Evolutionary conservation across 2,797 vertebrate species (phyloP).

Genomic region (Danio choprae): DNA sequence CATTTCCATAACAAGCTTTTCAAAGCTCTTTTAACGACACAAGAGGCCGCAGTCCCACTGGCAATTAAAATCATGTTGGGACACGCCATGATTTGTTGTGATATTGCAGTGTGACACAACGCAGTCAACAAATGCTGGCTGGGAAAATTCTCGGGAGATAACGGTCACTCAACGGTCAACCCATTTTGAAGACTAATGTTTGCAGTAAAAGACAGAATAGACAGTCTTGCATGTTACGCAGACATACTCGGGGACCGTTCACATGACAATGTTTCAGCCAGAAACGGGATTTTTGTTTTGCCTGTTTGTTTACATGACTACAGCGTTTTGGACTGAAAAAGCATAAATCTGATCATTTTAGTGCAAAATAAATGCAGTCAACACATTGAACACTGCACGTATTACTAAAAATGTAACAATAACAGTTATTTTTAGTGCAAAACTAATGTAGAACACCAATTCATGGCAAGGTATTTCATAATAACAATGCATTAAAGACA

Average conservation of each 20-base stretch:
- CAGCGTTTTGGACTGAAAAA: no score
- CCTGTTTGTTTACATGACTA: no score
- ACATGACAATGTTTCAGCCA: no score
- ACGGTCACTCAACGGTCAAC: conserved; percentile 59
- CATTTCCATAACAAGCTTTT: conserved; percentile 81
- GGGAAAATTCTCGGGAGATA: conserved; percentile 65
- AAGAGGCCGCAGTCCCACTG: conserved; percentile 78
- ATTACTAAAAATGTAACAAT: no score
- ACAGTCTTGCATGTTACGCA: not conserved
- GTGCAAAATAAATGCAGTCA: no score
- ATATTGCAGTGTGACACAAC: conserved; percentile 74
- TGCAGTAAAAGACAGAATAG: not conserved
- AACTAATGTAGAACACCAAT: no score
- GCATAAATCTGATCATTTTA: no score
- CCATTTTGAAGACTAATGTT: not conserved
- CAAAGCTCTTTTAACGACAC: conserved; percentile 74
- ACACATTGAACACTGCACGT: no score
- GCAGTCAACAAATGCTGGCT: conserved; percentile 56
- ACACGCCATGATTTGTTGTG: conserved; percentile 73
- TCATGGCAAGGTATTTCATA: no score
- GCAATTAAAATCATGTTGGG: conserved; percentile 84
- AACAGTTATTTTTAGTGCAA: no score
- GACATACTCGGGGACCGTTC: not conserved
- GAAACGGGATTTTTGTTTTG: no score
- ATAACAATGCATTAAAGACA: no score